phyloP scores from a whole-genome alignment of 2,888 invertebrate genomes.

The Catocala fraxini region DNA sequence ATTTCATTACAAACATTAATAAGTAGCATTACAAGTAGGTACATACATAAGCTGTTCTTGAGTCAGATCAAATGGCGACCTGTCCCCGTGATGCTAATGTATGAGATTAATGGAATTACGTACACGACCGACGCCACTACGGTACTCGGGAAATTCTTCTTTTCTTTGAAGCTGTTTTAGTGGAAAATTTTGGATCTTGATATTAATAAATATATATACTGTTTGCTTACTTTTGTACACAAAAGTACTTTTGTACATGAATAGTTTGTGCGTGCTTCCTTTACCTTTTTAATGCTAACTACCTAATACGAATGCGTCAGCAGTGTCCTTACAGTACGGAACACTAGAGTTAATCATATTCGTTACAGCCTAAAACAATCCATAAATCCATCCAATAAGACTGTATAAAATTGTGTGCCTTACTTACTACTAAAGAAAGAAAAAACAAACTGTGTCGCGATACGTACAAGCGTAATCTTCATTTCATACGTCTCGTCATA shows the following conservation, averaged over 20 bases:
- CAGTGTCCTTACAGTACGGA: no score
- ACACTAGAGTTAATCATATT: constrained; percentile 3
- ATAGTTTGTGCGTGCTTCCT: no score
- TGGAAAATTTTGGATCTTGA: not conserved
- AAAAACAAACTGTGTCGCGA: constrained; percentile 25
- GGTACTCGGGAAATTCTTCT: constrained; percentile 64
- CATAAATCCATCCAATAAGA: no score
- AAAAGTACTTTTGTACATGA: no score
- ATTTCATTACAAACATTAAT: constrained; percentile 72
- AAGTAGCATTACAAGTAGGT: constrained; percentile 66
- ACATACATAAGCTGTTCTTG: constrained; percentile 59
- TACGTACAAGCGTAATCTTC: constrained; percentile 34
- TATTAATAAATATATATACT: not conserved
- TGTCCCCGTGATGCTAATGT: constrained; percentile 78
- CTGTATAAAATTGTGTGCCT: not conserved
- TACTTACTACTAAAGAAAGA: constrained; percentile 2
- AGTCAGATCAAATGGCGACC: constrained; percentile 75
- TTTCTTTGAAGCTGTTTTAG: constrained; percentile 48
- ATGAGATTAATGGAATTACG: constrained; percentile 79
- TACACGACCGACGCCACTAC: constrained; percentile 55
- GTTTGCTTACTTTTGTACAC: no score
- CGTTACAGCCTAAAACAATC: not conserved
- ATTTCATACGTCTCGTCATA: constrained; percentile 50
- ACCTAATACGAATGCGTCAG: no score
- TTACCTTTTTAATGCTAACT: not conserved